Base-by-base conservation (phyloP, 2,888 invertebrate genomes). In the Chymomyza fuscimana region DNA sequence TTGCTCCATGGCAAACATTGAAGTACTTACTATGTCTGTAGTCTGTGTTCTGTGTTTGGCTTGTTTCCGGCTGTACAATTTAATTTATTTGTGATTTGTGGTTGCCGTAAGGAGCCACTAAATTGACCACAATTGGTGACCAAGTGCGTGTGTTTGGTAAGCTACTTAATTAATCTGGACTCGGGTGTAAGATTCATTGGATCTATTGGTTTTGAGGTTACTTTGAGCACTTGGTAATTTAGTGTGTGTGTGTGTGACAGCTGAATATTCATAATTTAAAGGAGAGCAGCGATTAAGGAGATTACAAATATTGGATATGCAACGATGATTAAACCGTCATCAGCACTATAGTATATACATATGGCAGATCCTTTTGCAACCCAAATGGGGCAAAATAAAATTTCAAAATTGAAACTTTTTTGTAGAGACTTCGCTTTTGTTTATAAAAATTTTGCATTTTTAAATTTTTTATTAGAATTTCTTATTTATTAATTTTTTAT, bases 31-130 rank as follows among this genome's bases (percentile, higher is more conserved):
- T 32, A 5, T 32, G 32, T 32, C 3, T 32, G 32, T 32, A 12
- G 10, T 46, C 4, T 54, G 7, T 5, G 54, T 15, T 54, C 7
- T 19, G 22, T 54, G 54, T 54, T 54, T 16, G 54, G 54, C 22
- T 7, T 19, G 54, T 46, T 46, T 54, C 54, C 54, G 54, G 70
- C 67, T 64, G 63, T 71, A 73, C 77, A 79, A 83, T 80, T 79
- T 72, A 74, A 69, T 69, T 74, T 69, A 67, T 65, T 22, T 40
- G 51, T 32, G n/a, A 52, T 10, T 10, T 22, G 72, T 73, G 69
- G 56, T 60, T 69, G 19, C 50, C 51, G 40, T 72, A 78, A 78
- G 63, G 69, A 73, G 68, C 60, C 54, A 16, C 62, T 71, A 72
- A 32, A 68, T 76, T 76, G 66, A 68, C 40, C 40, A 46, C 40